Evolutionary conservation across 1,140 invertebrate genomes (phyloP), one percentile per base, ranked within the genome.

Genomic region (Diuraphis noxia): DNA sequence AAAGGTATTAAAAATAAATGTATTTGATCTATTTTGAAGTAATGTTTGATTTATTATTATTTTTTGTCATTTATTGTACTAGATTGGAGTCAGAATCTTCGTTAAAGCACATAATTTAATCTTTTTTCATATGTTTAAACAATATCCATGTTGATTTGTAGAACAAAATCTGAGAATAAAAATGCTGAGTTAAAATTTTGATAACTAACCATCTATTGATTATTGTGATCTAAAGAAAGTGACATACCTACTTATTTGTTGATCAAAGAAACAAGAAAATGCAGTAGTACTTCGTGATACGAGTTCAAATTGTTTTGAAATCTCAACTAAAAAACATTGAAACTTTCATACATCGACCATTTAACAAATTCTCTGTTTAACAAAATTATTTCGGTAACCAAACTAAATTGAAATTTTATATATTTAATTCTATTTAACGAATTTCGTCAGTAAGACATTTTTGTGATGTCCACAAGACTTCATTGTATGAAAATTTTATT

Each of bases 201-300:
- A 63, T 88, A 41, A 88, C 38, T 5, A 40, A 63, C 9, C 9
- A 21, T 4, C 38, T 88, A 88, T 34, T 41, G 38, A 34, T 88
- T 72, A 72, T 88, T 30, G 25, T 88, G 41, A 88, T 72, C 17
- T 23, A 72, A 72, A 72, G 25, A 30, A 88, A 88, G 38, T 72
- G 52, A 72, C 52, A 72, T 88, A 72, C 52, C 43, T 88, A 2
- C 52, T 72, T 88, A 2, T 41, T 72, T 56, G 25, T 85, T 43
- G 5, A n/a, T 30, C 7, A 86, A 10, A 81, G 10, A 56, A 56
- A 56, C 52, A 56, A 56, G 30, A 30, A n/a, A n/a, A 63, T 63
- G 30, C 30, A 30, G 30, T 63, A 13, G 30, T n/a, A n/a, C 4
- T 17, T n/a, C 17, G 56, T 63, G 9, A n/a, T 63, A n/a, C 10